Evolutionary conservation across 1,140 invertebrate species (phyloP).

Genomic region (Euura saliciscinereae): DNA sequence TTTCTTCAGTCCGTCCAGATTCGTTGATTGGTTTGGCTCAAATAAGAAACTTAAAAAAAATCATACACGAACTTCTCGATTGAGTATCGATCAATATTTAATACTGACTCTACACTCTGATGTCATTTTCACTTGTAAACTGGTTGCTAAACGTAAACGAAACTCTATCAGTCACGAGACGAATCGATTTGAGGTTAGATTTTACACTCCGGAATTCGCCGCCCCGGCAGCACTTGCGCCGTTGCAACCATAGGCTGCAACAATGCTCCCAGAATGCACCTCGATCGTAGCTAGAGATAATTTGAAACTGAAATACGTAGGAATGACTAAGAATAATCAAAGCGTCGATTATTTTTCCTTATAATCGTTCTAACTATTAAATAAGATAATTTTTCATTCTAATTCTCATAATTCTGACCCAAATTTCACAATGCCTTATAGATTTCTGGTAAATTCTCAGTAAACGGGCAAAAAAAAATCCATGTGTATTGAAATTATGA

Average conservation of each 20-base stretch:
- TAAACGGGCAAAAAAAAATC: too few relatives aligned
- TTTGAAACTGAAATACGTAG: too few relatives aligned
- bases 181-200: conserved; percentile 3
- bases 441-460: too few relatives aligned
- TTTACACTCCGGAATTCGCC: background rate
- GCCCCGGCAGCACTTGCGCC: background rate
- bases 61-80: background rate
- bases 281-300: background rate
- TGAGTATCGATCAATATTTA: background rate
- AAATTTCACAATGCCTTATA: too few relatives aligned
- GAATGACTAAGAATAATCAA: too few relatives aligned
- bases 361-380: too few relatives aligned
- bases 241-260: background rate
- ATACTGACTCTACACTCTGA: background rate
- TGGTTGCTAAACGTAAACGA: background rate
- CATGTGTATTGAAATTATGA: too few relatives aligned
- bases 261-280: background rate
- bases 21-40: too few relatives aligned
- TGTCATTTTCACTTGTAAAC: background rate
- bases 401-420: too few relatives aligned
- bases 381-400: too few relatives aligned
- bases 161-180: background rate
- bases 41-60: background rate
- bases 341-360: too few relatives aligned
- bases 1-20: too few relatives aligned